Base-by-base conservation (phyloP, 2,797 vertebrate genomes). In the Molossus alvarezi region DNA sequence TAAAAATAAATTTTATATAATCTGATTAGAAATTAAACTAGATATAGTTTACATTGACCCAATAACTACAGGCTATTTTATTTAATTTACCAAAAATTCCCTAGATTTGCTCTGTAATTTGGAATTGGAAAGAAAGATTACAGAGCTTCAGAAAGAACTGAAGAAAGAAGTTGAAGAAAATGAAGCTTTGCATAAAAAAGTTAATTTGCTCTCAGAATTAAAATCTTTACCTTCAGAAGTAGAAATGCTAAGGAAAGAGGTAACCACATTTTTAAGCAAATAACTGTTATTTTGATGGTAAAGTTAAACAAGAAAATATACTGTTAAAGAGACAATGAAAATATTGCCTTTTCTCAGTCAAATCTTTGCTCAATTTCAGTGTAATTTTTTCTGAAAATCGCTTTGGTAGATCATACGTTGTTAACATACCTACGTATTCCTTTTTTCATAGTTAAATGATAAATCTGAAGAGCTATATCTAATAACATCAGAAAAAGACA, bases 51-150 rank as follows among this genome's bases (percentile, higher is more conserved):
- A 77, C 5, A 41, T 73, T 57, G 45, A 57, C 62, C 25, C 48
- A 81, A 17, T 86, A 94, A 51, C 53, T 82, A 6, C 2, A 21
- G 33, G 6, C 45, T 76, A 3, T 67, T 92, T 77, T 90, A 0
- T 2, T n/a, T 94, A 89, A 92, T 15, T 97, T 37, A 90, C 93
- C 23, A 41, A 97, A 53, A 45, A 57, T 73, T 96, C 69, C 69
- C 64, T 96, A 99, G 99, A 99, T 97, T 93, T 99, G 51, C 97
- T 99, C 0, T 99, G 98, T 95, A 96, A 96, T 67, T 27, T 98
- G 80, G 98, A 99, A 45, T 97, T 99, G 64, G 99, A 99, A 96
- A 99, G 98, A 96, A 98, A 95, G 0, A 96, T 99, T 71, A 91
- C 95, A 7, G 97, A 97, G 9, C 98, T 99, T 57, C 98, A 98